Evolutionary conservation across 2,113 vertebrate genomes (phyloP), one percentile per base, ranked within the genome.

Genomic region (Strix aluco): DNA sequence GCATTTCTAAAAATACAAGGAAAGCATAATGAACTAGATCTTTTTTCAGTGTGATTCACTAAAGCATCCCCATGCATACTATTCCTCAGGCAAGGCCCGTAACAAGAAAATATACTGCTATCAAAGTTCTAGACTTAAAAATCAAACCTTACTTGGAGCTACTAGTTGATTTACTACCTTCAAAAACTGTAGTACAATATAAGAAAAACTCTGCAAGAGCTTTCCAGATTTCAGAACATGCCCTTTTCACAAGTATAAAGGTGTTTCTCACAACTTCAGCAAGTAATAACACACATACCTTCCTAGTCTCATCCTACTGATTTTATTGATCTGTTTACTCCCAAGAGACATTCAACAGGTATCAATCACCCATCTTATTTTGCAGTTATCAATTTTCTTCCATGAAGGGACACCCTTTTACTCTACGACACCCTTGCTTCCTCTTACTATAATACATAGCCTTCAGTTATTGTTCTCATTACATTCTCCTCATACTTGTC

Each of bases 1-100:
- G n/a, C 70, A 67, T 86, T 97, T 67, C 77, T 92, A 75, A 94
- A 97, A 91, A 78, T 32, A 90, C 15, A 21, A 80, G 55, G 59
- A 71, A 61, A 70, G 69, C 55, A 70, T 25, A 92, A 90, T 34
- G 38, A 96, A 88, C 71, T 81, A 75, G 63, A 85, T 88, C 36
- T 92, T 75, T 84, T 94, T 40, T 75, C 88, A 93, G 14, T 22
- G 2, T 2, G 42, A 38, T 44, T 52, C 36, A 58, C 59, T 95
- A 71, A 75, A 92, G 85, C 62, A 89, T 49, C 55, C 75, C 42
- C 25, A 2, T 13, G 52, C 44, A 73, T 6, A 15, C 34, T 57
- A 16, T 13, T 94, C 81, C 69, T 86, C 15, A 2, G 65, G 91
- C 71, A 44, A 95, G 69, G 38, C 75, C 29, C 22, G 14, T 36